These are phyloP conservation scores for Volucella inflata DNA, from an alignment of 2,888 invertebrate genomes.

Conservation along the genomic window DNA sequence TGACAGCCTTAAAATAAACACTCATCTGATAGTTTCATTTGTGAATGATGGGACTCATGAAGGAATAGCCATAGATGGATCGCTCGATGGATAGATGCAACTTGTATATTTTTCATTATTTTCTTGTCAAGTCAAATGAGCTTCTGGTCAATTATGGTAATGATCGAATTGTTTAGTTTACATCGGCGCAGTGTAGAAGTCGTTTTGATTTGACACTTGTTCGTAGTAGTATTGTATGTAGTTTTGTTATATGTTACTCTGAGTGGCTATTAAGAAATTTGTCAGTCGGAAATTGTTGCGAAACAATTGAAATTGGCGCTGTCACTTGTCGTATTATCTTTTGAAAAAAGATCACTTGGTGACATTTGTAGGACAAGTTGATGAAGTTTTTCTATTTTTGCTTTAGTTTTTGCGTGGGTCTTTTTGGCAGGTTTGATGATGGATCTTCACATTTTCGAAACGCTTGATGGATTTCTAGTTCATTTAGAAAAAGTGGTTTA, in stretches of 20 bases:
- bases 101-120: constrained; percentile 40
- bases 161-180: constrained; percentile 34
- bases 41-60: constrained; percentile 47
- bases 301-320: constrained; percentile 43
- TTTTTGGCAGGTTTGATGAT: constrained; percentile 22
- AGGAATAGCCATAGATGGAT: constrained; percentile 68
- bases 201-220: constrained; percentile 18
- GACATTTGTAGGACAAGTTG: constrained; percentile 55
- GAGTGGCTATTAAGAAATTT: constrained; percentile 1
- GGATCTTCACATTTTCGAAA: constrained; percentile 6
- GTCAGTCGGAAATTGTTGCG: constrained; percentile 7
- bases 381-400: constrained; percentile 29
- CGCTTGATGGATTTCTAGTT: background rate
- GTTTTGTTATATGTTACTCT: background rate
- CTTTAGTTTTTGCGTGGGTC: background rate
- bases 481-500: background rate
- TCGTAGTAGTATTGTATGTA: background rate
- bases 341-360: background rate
- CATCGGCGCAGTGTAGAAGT: constrained; percentile 49
- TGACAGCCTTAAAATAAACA: constrained; percentile 73
- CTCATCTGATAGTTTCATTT: constrained; percentile 55
- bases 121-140: constrained; percentile 37
- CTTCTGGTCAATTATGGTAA: constrained; percentile 72
- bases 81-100: constrained; percentile 32
- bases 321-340: constrained; percentile 28